phyloP scores from a whole-genome alignment of 2,113 vertebrate genomes.

The Xiphorhynchus elegans region DNA sequence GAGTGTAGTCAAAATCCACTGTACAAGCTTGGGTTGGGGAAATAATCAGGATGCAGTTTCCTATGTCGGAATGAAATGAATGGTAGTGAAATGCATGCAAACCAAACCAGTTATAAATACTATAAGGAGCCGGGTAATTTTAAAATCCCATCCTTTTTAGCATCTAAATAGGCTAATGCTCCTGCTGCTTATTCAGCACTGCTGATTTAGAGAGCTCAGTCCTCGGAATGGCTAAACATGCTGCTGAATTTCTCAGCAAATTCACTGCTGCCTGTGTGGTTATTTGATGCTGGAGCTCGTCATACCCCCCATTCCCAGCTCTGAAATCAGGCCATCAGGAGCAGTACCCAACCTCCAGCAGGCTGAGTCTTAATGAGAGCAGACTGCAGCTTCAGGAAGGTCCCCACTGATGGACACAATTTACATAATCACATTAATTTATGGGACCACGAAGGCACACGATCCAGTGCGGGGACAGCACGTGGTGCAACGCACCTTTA shows the following conservation, averaged over 20 bases:
- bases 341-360: background rate
- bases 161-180: constrained; percentile 58
- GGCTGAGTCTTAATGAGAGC: constrained; percentile 4
- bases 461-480: constrained; percentile 9
- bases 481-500: background rate
- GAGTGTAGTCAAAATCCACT: background rate
- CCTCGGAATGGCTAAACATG: background rate
- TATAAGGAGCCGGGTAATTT: constrained; percentile 32
- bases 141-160: constrained; percentile 48
- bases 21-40: background rate
- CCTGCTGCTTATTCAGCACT: constrained; percentile 61
- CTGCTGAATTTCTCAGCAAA: background rate
- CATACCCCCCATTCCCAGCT: background rate
- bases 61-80: constrained; percentile 7
- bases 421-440: constrained; percentile 55
- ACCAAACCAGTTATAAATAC: constrained; percentile 41
- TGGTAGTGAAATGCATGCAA: constrained; percentile 17
- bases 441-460: background rate
- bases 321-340: constrained; percentile 39
- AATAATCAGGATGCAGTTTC: constrained; percentile 17
- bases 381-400: constrained; percentile 35
- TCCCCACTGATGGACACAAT: constrained; percentile 15
- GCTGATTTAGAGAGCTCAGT: constrained; percentile 38
- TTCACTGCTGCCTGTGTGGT: background rate
- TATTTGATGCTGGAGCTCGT: background rate